Evolutionary conservation across 2,797 vertebrate species (phyloP).

Genomic region (Paedocypris micromegethes): DNA sequence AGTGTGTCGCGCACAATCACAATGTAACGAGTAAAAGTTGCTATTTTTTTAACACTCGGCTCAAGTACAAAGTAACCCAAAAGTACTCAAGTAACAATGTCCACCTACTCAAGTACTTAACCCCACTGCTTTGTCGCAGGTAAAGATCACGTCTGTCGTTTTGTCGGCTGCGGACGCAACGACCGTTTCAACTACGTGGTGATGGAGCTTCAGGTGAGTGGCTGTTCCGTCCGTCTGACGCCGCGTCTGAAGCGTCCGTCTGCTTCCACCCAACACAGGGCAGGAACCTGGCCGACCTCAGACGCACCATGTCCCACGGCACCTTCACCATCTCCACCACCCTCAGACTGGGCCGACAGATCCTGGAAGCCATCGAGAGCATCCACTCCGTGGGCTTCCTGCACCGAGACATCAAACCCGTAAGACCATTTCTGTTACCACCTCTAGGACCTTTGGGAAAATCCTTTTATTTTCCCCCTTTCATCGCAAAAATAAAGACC

Average conservation of each 20-base stretch:
- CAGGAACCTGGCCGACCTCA: constrained; percentile 92
- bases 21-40: too few species aligned
- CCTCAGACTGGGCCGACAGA: constrained; percentile 89
- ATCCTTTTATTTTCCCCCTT: too few species aligned
- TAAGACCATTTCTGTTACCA: constrained; percentile 55
- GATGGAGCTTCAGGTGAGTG: constrained; percentile 88
- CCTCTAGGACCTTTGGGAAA: too few species aligned
- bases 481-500: too few species aligned
- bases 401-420: constrained; percentile 98
- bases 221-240: background rate
- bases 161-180: constrained; percentile 95
- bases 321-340: constrained; percentile 92
- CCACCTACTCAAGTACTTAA: background rate
- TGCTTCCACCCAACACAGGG: constrained; percentile 64
- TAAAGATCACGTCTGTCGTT: constrained; percentile 97
- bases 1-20: too few species aligned
- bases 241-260: too few species aligned
- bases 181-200: constrained; percentile 98
- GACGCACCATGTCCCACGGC: constrained; percentile 84
- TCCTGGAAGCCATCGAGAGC: constrained; percentile 94
- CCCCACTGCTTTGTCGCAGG: constrained; percentile 62
- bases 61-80: too few species aligned
- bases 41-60: too few species aligned
- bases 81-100: too few species aligned
- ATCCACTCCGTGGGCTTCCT: constrained; percentile 98